Evolutionary conservation across 2,888 invertebrate genomes (phyloP), one percentile per base, ranked within the genome.

Genomic region (Eristalinus aeneus): DNA sequence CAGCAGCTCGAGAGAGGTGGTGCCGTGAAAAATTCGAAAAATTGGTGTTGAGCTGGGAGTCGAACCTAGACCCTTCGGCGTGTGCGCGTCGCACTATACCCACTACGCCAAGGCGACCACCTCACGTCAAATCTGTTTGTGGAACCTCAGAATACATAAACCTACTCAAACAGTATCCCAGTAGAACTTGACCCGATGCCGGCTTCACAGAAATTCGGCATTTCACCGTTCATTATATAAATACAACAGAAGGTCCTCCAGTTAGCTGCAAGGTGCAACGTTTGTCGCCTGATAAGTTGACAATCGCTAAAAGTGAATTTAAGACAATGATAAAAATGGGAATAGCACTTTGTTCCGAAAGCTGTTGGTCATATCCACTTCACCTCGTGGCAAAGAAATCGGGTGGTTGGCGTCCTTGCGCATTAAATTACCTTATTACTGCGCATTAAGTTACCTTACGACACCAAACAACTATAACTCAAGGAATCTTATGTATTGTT

Each of bases 141-240:
- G 67, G 46, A 10, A 23, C 20, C 60, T 74, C 67, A 0, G 46
- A 22, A 22, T 75, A 67, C 60, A 67, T 61, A 53, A 22, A 64
- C 11, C n/a, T 72, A 9, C 64, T 64, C 2, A 67, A 36, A 53
- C 34, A 34, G 34, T 34, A 34, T 34, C 34, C 34, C 8, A 1
- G 34, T 34, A 8, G 3, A 10, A 34, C 34, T 34, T 9, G 34
- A 34, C 2, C 34, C 8, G 2, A 46, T 46, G 16, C 0, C n/a
- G 6, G 39, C 0, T 46, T 16, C 4, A 46, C n/a, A 46, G 16
- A 46, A 31, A 53, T 65, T 61, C 64, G 34, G 67, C 61, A 72
- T 63, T 27, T n/a, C n/a, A n/a, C n/a, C n/a, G 22, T 73, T 20
- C 72, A 78, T 34, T 69, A 68, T 36, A 80, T 74, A 10, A 69